Percentiles rank a stretch among this genome's conserved stretches.
Conservation (phyloP, 2,113 vertebrate genomes). For the Holacanthus passer region DNA sequence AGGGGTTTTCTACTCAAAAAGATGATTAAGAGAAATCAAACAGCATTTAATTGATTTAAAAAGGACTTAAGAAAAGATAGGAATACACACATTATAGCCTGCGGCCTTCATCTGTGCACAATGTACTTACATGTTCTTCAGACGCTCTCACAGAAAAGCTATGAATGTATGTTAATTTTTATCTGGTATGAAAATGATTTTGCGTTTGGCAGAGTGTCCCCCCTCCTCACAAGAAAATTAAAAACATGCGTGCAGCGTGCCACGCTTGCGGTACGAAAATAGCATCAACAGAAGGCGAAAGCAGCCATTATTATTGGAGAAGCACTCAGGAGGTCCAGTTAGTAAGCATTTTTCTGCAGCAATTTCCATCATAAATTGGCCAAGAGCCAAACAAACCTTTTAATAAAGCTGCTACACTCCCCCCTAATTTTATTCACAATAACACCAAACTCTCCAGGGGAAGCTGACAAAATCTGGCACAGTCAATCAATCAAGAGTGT, state of each 20-base stretch:
- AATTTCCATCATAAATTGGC: slow-evolving; percentile 27
- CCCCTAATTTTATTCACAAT: neutral
- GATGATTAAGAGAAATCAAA: slow-evolving; percentile 14
- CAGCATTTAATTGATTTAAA: neutral
- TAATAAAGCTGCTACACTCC: neutral
- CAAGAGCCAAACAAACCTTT: slow-evolving; percentile 25
- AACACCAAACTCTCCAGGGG: neutral
- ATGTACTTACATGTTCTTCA: neutral
- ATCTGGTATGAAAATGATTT: neutral
- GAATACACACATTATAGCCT: neutral
- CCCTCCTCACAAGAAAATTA: slow-evolving; percentile 14
- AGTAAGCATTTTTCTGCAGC: slow-evolving; percentile 3
- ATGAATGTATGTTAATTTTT: neutral
- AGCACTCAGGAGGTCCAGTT: slow-evolving; percentile 48
- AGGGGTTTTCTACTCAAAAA: neutral
- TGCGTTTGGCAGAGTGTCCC: slow-evolving; percentile 3
- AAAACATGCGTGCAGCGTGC: slow-evolving; percentile 15
- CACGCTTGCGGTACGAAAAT: slow-evolving; percentile 21
- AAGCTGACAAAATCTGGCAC: neutral
- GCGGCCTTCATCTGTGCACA: slow-evolving; percentile 3
- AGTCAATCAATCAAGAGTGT: too few species aligned
- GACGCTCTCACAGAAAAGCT: neutral
- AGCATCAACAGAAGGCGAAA: slow-evolving; percentile 63
- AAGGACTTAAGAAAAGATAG: neutral
- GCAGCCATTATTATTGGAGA: slow-evolving; percentile 40